Evolutionary conservation across 2,888 invertebrate genomes (phyloP).

Genomic region (Adelognathus sp.): DNA sequence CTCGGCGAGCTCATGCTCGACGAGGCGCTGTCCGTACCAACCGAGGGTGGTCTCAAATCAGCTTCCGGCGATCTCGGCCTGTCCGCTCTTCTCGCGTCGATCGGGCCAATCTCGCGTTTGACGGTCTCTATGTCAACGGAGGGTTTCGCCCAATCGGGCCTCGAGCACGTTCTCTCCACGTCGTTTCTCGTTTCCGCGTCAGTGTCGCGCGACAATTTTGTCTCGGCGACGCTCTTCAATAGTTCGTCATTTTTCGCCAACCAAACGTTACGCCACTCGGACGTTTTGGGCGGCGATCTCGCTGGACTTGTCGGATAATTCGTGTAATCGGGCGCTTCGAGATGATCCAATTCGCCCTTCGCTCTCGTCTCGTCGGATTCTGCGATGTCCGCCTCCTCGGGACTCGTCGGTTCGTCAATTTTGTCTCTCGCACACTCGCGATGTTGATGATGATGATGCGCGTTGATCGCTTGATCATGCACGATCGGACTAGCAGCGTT

Average conservation of each 20-base stretch:
- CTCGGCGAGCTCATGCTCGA: conserved; percentile 79
- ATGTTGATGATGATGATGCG: no score
- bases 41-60: conserved; percentile 74
- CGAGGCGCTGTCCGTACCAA: conserved; percentile 75
- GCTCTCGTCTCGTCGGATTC: conserved; percentile 57
- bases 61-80: conserved; percentile 73
- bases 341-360: conserved; percentile 63
- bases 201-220: conserved; percentile 64
- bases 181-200: conserved; percentile 64
- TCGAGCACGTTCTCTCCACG: conserved; percentile 68
- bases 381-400: conserved; percentile 66
- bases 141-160: conserved; percentile 77
- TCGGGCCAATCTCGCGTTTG: conserved; percentile 66
- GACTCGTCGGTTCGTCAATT: conserved; percentile 28
- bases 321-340: conserved; percentile 69
- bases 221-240: conserved; percentile 71
- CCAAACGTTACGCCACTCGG: conserved; percentile 78
- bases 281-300: conserved; percentile 75
- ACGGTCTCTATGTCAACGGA: conserved; percentile 68
- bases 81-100: conserved; percentile 68
- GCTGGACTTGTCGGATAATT: conserved; percentile 68
- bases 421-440: conserved; percentile 36
- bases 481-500: conserved; percentile 70
- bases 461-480: conserved; percentile 12
- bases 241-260: conserved; percentile 78